Conservation (phyloP, 2,888 invertebrate species). For the Tachystola acroxantha region DNA sequence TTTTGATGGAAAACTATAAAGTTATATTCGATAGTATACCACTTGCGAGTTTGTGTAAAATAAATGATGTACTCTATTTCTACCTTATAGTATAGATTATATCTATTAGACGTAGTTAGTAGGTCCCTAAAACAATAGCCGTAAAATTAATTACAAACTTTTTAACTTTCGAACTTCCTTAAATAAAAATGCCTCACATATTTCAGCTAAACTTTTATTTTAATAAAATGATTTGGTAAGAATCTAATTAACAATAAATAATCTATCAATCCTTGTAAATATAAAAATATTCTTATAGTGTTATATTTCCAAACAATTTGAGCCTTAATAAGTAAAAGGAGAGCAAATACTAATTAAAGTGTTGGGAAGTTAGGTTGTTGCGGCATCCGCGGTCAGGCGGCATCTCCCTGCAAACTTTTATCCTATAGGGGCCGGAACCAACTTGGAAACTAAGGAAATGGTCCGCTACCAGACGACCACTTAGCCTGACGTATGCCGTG, state of each 20-base stretch:
- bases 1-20: background rate
- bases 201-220: conserved; percentile 26
- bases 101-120: too few relatives aligned
- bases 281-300: too few relatives aligned
- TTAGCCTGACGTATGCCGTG: conserved; percentile 25
- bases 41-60: too few relatives aligned
- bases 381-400: conserved; percentile 36
- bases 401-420: conserved; percentile 46
- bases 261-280: too few relatives aligned
- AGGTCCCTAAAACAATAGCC: too few relatives aligned
- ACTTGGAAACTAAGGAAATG: conserved; percentile 38
- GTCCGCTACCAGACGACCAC: conserved; percentile 20
- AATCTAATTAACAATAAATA: too few relatives aligned
- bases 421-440: conserved; percentile 31
- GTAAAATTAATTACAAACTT: too few relatives aligned
- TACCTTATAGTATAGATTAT: too few relatives aligned
- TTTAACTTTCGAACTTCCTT: conserved; percentile 15
- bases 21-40: too few relatives aligned
- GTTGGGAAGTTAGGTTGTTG: conserved; percentile 46
- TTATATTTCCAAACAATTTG: conserved; percentile 25
- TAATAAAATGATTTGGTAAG: conserved; percentile 10
- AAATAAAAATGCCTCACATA: conserved; percentile 33
- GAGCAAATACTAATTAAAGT: conserved; percentile 57
- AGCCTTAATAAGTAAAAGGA: conserved; percentile 31
- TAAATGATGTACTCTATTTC: too few relatives aligned